Evolutionary conservation across 2,113 vertebrate genomes (phyloP).

Genomic region (Sprattus sprattus): DNA sequence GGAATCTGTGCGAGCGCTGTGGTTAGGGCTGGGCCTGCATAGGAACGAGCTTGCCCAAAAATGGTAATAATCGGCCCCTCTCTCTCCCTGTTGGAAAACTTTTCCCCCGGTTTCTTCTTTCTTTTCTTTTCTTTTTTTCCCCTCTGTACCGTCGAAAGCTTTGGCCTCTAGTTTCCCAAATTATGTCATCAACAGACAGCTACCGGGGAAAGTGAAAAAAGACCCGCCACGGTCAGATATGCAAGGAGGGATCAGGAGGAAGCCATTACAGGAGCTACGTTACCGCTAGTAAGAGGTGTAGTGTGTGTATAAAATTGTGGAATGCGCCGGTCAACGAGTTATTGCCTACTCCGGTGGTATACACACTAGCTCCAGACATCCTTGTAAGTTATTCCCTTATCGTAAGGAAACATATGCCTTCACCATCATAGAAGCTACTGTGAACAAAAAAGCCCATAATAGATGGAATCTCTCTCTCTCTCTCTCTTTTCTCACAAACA

Average conservation of each 20-base stretch:
- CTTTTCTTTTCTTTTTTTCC: conserved; percentile 33
- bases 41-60: conserved; percentile 78
- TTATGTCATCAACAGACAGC: conserved; percentile 70
- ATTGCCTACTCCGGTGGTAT: neutral
- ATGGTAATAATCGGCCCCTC: conserved; percentile 80
- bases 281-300: neutral
- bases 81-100: conserved; percentile 73
- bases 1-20: conserved; percentile 73
- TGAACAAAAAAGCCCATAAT: neutral
- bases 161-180: conserved; percentile 65
- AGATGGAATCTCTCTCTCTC: neutral
- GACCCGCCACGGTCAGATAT: conserved; percentile 45
- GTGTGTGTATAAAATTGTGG: neutral
- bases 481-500: neutral
- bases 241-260: conserved; percentile 10
- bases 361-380: neutral
- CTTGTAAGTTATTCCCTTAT: neutral
- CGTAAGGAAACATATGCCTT: conserved; percentile 1
- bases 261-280: conserved; percentile 15
- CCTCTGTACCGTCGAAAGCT: conserved; percentile 44
- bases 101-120: conserved; percentile 59
- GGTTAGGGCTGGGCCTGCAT: conserved; percentile 77
- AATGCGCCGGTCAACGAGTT: neutral
- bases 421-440: neutral
- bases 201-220: conserved; percentile 55